These are phyloP conservation scores for Cheilosia soror DNA, from an alignment of 2,888 invertebrate species.

Conservation along the genomic window DNA sequence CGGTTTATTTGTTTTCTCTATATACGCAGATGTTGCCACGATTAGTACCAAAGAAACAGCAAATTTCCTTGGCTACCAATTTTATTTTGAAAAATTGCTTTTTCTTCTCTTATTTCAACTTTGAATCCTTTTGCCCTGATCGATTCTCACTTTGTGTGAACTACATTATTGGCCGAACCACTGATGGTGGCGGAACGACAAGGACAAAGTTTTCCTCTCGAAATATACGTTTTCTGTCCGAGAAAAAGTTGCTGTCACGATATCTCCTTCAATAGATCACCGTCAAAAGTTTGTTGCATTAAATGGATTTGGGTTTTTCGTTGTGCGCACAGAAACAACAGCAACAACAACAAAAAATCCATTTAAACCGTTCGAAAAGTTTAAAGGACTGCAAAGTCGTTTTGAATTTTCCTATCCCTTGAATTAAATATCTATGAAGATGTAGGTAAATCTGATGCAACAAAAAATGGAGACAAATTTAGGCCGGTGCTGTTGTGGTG, in stretches of 20 bases:
- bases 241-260: not conserved
- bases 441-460: not conserved
- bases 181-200: not conserved
- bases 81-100: conserved; percentile 12
- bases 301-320: conserved; percentile 7
- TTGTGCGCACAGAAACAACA: not conserved
- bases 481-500: too few relatives aligned
- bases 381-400: not conserved
- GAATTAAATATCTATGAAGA: not conserved
- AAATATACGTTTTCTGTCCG: not conserved
- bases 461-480: not conserved
- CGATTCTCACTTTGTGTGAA: conserved; percentile 30
- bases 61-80: not conserved
- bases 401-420: too few relatives aligned
- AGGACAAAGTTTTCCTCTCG: conserved; percentile 5
- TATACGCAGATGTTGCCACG: conserved; percentile 7
- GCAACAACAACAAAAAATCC: not conserved
- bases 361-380: not conserved
- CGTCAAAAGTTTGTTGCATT: not conserved
- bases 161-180: conserved; percentile 13
- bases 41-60: not conserved
- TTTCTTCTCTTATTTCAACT: not conserved
- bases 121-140: not conserved
- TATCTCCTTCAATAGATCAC: conserved; percentile 1
- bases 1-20: conserved; percentile 5